Evolutionary conservation across 2,888 invertebrate genomes (phyloP), one percentile per base, ranked within the genome.

Genomic region (Thera britannica): DNA sequence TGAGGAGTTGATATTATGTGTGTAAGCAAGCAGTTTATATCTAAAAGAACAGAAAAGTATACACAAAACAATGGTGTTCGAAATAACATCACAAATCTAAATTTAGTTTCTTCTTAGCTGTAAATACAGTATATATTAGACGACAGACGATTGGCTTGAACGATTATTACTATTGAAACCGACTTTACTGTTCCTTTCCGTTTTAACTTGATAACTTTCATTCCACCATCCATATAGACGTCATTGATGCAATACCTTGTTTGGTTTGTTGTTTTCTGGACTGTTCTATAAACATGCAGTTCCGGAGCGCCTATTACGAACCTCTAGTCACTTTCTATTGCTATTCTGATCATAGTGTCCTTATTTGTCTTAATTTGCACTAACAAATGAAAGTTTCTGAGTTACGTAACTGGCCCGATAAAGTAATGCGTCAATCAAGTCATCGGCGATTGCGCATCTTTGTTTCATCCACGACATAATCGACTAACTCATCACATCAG

Each of bases 401-500:
- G 52, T 23, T 46, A 54, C 64, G 54, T 54, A 54, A 58, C 58
- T 36, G 11, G 38, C n/a, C 34, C 35, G 12, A 61, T 66, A 55
- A 62, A 49, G 87, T 89, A 84, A 83, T 89, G 88, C 89, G 80
- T 90, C 88, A 87, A 85, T 83, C n/a, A 76, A 77, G 78, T 77
- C 74, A 79, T 81, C 81, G 83, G 81, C 76, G 84, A 65, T 11
- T 62, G 65, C 88, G 84, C 86, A 86, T 83, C 82, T 79, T 80
- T 80, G 75, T 79, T 81, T 78, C 79, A 83, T 79, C 81, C 76
- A 77, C 77, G 81, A 75, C 77, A 68, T 76, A 72, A 76, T 46
- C 2, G 77, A 90, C 90, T 90, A 89, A 90, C 88, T 83, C 87
- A 88, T 82, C 78, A 8, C 87, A 88, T 82, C 78, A 8, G 71